Conservation (phyloP, 2,888 invertebrate species). For the Amiota mariae region DNA sequence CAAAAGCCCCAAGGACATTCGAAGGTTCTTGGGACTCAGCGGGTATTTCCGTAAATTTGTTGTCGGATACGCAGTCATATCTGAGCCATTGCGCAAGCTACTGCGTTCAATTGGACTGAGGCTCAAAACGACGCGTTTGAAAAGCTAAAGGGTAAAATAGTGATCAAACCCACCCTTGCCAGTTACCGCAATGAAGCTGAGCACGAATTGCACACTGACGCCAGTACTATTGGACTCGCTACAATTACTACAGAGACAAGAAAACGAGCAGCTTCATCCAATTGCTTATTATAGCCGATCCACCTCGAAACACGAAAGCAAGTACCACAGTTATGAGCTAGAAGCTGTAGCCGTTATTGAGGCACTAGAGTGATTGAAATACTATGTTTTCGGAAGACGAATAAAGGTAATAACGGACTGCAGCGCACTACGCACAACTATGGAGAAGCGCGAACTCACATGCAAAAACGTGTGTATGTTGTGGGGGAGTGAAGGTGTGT, state of each 20-base stretch:
- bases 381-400: background rate
- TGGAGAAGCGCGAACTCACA: too few species aligned
- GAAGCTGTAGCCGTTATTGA: constrained; percentile 27
- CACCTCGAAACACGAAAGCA: background rate
- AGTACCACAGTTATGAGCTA: constrained; percentile 18
- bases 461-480: too few species aligned
- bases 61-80: constrained; percentile 33
- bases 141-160: background rate
- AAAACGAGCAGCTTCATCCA: constrained; percentile 14
- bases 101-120: constrained; percentile 23
- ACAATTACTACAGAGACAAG: constrained; percentile 9
- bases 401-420: background rate
- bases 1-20: constrained; percentile 34
- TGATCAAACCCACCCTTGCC: background rate
- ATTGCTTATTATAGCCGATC: constrained; percentile 26
- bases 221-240: constrained; percentile 20
- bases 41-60: constrained; percentile 46
- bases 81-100: constrained; percentile 26
- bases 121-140: constrained; percentile 11
- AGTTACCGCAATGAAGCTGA: constrained; percentile 26
- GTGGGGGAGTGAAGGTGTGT: too few species aligned
- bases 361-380: constrained; percentile 13
- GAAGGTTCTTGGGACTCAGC: constrained; percentile 41
- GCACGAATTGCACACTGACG: constrained; percentile 20
- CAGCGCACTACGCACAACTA: background rate